Conservation (phyloP, 2,113 vertebrate genomes). For the Gopherus flavomarginatus region DNA sequence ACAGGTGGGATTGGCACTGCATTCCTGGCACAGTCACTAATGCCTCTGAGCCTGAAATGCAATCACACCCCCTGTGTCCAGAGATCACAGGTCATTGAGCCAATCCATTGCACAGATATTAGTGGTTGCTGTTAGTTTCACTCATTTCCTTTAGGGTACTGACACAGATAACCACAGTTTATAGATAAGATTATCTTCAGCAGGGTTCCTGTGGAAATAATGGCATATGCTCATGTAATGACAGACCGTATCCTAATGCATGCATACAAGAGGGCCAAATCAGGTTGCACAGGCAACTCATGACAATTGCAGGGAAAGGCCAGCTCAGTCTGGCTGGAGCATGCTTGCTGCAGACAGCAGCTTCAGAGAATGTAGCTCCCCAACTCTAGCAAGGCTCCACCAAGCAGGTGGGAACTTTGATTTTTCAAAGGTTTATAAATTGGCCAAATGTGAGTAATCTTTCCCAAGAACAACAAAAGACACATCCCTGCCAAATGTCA, state of each 20-base stretch:
- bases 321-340: not conserved
- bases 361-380: not conserved
- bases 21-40: not conserved
- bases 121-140: not conserved
- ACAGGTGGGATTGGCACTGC: not conserved
- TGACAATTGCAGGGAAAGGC: not conserved
- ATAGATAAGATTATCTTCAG: not conserved
- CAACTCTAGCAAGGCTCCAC: not conserved
- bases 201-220: not conserved
- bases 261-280: not conserved
- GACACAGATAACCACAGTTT: not conserved
- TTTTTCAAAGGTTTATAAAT: accelerated
- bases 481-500: not conserved
- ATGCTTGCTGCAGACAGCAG: not conserved
- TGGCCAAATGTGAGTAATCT: accelerated
- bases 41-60: not conserved
- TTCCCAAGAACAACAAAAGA: not conserved
- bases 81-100: not conserved
- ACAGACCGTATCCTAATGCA: not conserved
- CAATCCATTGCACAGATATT: not conserved
- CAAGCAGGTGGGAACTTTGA: not conserved
- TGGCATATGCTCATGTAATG: not conserved
- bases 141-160: not conserved
- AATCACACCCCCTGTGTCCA: not conserved
- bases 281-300: not conserved